phyloP scores from a whole-genome alignment of 2,888 invertebrate genomes.

The Drosophila sordidapex region DNA sequence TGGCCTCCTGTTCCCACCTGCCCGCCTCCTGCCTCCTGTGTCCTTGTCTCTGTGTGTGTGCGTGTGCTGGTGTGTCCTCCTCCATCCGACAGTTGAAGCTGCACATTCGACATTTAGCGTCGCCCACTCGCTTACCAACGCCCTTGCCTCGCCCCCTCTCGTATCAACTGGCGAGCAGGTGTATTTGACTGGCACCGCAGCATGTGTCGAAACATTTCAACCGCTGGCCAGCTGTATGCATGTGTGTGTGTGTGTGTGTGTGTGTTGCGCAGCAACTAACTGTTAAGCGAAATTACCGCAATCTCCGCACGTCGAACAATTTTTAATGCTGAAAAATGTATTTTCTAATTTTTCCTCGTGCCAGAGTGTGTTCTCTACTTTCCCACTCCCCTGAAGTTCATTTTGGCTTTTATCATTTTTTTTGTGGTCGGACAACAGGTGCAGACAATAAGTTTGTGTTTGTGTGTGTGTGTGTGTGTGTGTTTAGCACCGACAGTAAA shows the following conservation, averaged over 20 bases:
- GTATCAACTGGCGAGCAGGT: conserved; percentile 55
- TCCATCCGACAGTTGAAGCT: conserved; percentile 57
- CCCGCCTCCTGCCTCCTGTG: conserved; percentile 18
- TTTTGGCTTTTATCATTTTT: conserved; percentile 66
- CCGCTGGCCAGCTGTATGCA: conserved; percentile 41
- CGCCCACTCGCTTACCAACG: conserved; percentile 62
- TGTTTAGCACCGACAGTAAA: conserved; percentile 19
- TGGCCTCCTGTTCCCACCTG: conserved; percentile 30
- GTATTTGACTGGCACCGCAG: conserved; percentile 72
- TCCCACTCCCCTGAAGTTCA: conserved; percentile 49
- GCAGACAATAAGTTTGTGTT: conserved; percentile 38
- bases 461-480: conserved; percentile 2
- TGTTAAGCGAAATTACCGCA: conserved; percentile 80
- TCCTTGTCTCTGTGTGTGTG: conserved; percentile 14
- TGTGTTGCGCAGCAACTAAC: conserved; percentile 55
- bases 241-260: conserved; percentile 22
- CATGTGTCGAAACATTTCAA: conserved; percentile 69
- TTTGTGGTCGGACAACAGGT: conserved; percentile 54
- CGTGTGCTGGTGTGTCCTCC: conserved; percentile 22
- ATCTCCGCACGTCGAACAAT: conserved; percentile 78
- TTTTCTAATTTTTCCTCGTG: conserved; percentile 68
- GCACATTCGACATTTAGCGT: conserved; percentile 72
- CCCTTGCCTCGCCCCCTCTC: conserved; percentile 6
- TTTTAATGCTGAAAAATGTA: conserved; percentile 80
- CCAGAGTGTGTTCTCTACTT: conserved; percentile 3